Conservation (phyloP, 2,797 vertebrate species). For the Esox lucius region DNA sequence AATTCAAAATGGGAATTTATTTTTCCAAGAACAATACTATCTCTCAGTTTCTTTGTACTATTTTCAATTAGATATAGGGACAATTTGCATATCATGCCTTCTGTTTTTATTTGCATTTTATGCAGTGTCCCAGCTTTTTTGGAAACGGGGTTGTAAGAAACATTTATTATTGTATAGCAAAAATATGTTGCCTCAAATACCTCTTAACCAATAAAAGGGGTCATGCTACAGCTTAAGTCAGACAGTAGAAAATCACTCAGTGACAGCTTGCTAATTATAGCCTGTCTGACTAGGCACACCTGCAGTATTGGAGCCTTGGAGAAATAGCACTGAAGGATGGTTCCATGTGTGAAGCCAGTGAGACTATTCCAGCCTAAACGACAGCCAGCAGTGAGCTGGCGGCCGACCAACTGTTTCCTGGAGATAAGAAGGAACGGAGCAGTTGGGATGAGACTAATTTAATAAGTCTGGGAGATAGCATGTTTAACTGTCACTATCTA, state of each 20-base stretch:
- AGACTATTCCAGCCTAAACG: slow-evolving; percentile 49
- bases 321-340: slow-evolving; percentile 55
- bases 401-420: slow-evolving; percentile 68
- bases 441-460: slow-evolving; percentile 61
- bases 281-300: slow-evolving; percentile 50
- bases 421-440: slow-evolving; percentile 66
- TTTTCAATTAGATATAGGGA: too few relatives aligned
- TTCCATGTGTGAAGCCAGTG: slow-evolving; percentile 62
- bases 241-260: slow-evolving; percentile 44
- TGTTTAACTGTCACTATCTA: slow-evolving; percentile 63
- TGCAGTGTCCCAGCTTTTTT: too few relatives aligned
- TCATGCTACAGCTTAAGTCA: slow-evolving; percentile 32
- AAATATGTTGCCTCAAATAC: slow-evolving; percentile 29
- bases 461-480: slow-evolving; percentile 60
- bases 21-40: too few relatives aligned
- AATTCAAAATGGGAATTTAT: too few relatives aligned
- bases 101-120: too few relatives aligned
- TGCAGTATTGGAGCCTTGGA: slow-evolving; percentile 47
- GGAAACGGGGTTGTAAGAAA: slow-evolving; percentile 2
- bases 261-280: slow-evolving; percentile 61
- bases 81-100: too few relatives aligned
- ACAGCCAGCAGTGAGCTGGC: slow-evolving; percentile 63
- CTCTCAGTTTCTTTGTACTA: too few relatives aligned
- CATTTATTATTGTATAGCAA: neutral
- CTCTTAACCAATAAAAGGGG: slow-evolving; percentile 34